Evolutionary conservation across 2,113 vertebrate species (phyloP).

Genomic region (Lophura nycthemera): DNA sequence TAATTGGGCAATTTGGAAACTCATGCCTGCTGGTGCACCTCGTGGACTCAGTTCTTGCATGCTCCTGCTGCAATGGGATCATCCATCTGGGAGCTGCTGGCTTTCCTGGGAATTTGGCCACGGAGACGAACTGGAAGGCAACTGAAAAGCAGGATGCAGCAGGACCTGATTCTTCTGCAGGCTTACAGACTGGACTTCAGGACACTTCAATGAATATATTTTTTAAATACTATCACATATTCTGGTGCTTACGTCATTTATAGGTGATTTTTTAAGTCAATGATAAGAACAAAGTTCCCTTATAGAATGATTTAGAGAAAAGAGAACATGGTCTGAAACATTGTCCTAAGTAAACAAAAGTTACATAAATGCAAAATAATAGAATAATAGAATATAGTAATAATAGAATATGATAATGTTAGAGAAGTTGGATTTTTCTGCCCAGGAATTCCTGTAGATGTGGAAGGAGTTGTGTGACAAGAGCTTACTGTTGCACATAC

Average conservation of each 20-base stretch:
- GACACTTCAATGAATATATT: neutral
- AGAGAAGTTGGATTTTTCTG: neutral
- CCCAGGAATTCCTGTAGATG: neutral
- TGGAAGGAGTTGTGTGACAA: neutral
- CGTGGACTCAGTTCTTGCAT: neutral
- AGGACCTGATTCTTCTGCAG: neutral
- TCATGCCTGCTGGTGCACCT: neutral
- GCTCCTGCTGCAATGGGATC: neutral
- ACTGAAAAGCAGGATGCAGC: neutral
- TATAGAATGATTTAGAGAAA: neutral
- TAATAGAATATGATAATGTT: neutral
- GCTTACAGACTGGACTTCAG: neutral
- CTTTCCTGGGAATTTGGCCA: neutral
- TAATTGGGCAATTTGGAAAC: neutral
- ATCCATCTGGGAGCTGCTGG: rapidly evolving
- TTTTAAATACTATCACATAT: neutral
- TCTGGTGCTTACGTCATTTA: neutral
- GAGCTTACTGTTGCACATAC: neutral
- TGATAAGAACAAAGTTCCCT: neutral
- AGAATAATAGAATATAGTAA: neutral
- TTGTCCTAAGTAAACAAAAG: neutral
- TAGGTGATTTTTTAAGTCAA: neutral
- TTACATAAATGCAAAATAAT: neutral
- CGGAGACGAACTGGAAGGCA: neutral
- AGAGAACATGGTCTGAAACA: neutral